Evolutionary conservation across 1,140 invertebrate genomes (phyloP).

Genomic region (Drosophila lini): DNA sequence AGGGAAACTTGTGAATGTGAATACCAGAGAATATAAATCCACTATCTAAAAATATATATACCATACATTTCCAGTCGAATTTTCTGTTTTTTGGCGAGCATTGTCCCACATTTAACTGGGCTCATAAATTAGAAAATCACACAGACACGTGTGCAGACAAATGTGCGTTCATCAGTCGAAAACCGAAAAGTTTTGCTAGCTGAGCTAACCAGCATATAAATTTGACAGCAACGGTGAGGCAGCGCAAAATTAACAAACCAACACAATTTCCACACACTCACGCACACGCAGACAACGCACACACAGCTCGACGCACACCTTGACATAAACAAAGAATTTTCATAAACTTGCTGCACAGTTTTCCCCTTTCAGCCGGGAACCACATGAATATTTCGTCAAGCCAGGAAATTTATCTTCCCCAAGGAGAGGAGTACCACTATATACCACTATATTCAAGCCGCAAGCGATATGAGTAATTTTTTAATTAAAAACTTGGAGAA

Average conservation of each 20-base stretch:
- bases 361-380: constrained; percentile 44
- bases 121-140: constrained; percentile 74
- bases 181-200: constrained; percentile 56
- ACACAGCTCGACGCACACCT: constrained; percentile 34
- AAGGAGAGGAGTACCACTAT: neutral
- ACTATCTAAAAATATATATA: too few species aligned
- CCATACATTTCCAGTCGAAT: neutral
- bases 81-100: constrained; percentile 11
- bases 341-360: constrained; percentile 76
- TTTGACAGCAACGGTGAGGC: constrained; percentile 58
- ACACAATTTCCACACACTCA: constrained; percentile 60
- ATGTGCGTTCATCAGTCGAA: constrained; percentile 48
- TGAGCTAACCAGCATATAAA: constrained; percentile 77
- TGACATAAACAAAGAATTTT: constrained; percentile 73
- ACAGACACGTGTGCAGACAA: constrained; percentile 32
- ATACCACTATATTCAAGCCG: constrained; percentile 4
- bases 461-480: constrained; percentile 70
- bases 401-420: constrained; percentile 66
- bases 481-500: constrained; percentile 71
- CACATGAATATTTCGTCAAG: constrained; percentile 78
- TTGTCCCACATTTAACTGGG: constrained; percentile 57
- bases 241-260: constrained; percentile 78
- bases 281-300: neutral
- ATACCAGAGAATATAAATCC: too few species aligned
- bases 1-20: too few species aligned